Conservation (phyloP, 2,797 vertebrate species). For the Takifugu ocellatus region DNA sequence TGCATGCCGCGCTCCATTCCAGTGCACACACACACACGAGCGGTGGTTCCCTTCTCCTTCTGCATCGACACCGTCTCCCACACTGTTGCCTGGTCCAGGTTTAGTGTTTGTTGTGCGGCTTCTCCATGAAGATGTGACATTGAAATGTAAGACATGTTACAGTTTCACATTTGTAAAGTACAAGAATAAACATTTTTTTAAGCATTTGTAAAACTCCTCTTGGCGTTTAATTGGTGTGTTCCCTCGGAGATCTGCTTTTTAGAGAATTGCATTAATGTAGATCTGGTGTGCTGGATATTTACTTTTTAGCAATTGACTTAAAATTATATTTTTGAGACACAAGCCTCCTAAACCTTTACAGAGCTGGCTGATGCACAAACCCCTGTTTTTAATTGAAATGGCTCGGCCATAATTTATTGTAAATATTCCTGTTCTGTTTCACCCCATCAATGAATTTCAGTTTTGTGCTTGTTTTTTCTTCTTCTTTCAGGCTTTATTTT, state of each 20-base stretch:
- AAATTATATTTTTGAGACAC: no score
- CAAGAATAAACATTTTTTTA: slow-evolving; percentile 68
- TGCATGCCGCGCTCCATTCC: slow-evolving; percentile 23
- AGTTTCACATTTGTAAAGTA: slow-evolving; percentile 55
- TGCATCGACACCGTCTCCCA: slow-evolving; percentile 37
- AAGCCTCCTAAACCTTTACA: no score
- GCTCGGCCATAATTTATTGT: no score
- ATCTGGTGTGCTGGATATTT: no score
- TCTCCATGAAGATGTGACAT: slow-evolving; percentile 40
- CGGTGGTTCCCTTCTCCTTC: not conserved
- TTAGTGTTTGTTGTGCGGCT: slow-evolving; percentile 21
- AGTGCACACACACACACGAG: slow-evolving; percentile 41
- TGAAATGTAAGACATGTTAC: slow-evolving; percentile 50
- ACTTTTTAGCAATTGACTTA: no score
- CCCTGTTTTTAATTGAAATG: no score
- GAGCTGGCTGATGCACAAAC: no score
- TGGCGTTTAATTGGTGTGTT: not conserved
- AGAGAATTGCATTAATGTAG: no score
- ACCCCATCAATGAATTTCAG: slow-evolving; percentile 45
- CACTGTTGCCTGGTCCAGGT: slow-evolving; percentile 35
- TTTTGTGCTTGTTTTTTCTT: no score
- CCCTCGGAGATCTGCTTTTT: not conserved
- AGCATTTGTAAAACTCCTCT: slow-evolving; percentile 58
- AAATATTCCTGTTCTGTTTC: slow-evolving; percentile 32
- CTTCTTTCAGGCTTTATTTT: slow-evolving; percentile 16